Percentiles rank a stretch among this genome's conserved stretches.
phyloP scores from a whole-genome alignment of 2,888 invertebrate genomes.

The Drosophila mettleri region DNA sequence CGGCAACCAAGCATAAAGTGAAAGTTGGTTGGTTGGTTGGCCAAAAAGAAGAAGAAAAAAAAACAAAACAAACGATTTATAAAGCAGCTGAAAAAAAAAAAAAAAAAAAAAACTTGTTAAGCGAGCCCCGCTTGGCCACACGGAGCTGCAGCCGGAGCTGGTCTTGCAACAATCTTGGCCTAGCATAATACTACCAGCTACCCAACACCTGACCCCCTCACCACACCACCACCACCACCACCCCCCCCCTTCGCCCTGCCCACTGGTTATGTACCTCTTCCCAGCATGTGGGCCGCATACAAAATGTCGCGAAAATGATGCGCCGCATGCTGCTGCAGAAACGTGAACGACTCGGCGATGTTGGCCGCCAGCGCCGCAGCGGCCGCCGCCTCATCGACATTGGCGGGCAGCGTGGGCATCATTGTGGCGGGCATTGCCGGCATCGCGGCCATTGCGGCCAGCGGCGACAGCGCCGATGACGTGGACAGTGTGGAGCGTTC shows the following conservation, averaged over 20 bases:
- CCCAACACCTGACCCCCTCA: background rate
- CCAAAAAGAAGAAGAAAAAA: constrained; percentile 46
- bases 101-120: constrained; percentile 70
- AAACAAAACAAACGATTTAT: constrained; percentile 60
- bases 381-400: constrained; percentile 64
- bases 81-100: constrained; percentile 39
- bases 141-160: constrained; percentile 57
- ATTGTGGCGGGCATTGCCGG: constrained; percentile 79
- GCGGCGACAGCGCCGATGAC: constrained; percentile 76
- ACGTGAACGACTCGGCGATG: constrained; percentile 85
- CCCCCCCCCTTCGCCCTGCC: background rate
- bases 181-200: constrained; percentile 38
- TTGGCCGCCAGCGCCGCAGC: constrained; percentile 82
- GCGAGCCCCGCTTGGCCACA: constrained; percentile 58
- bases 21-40: constrained; percentile 65
- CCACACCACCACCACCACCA: background rate
- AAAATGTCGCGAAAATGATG: constrained; percentile 88
- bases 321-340: constrained; percentile 84
- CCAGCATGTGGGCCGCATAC: constrained; percentile 88
- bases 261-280: constrained; percentile 86
- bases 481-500: constrained; percentile 75
- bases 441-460: constrained; percentile 79
- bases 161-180: constrained; percentile 57
- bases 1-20: constrained; percentile 73
- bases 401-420: constrained; percentile 62